Conservation (phyloP, 2,888 invertebrate genomes). For the Emmelina monodactyla region DNA sequence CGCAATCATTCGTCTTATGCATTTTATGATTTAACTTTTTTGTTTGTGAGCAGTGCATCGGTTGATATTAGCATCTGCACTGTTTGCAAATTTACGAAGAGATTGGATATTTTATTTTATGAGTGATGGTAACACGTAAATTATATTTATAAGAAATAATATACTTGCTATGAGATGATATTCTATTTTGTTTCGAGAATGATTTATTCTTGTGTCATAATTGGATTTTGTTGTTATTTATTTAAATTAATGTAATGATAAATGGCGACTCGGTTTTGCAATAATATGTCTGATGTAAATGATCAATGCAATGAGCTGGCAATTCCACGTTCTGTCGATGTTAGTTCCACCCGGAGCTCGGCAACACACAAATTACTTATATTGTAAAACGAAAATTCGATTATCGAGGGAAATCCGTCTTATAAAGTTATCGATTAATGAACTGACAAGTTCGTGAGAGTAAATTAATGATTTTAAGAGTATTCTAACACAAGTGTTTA, state of each 20-base stretch:
- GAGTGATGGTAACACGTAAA: constrained; percentile 58
- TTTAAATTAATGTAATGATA: constrained; percentile 50
- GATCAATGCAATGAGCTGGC: no score
- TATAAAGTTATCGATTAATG: constrained; percentile 54
- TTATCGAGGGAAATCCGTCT: constrained; percentile 45
- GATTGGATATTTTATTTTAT: constrained; percentile 49
- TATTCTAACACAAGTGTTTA: constrained; percentile 68
- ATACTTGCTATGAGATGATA: constrained; percentile 53
- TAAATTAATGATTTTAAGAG: constrained; percentile 65
- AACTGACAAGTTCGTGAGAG: constrained; percentile 62
- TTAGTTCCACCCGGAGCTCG: no score
- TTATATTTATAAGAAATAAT: constrained; percentile 52
- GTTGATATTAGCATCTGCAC: constrained; percentile 30
- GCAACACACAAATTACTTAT: constrained; percentile 18
- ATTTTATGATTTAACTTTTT: constrained; percentile 12
- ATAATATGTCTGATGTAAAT: no score
- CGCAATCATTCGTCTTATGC: no score
- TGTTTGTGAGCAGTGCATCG: constrained; percentile 13
- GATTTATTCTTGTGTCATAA: constrained; percentile 57
- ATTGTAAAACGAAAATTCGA: constrained; percentile 26
- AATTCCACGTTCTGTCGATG: background rate
- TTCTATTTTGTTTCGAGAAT: constrained; percentile 54
- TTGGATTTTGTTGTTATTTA: constrained; percentile 58
- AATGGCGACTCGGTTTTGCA: constrained; percentile 26
- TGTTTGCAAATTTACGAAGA: constrained; percentile 53